Evolutionary conservation across 2,888 invertebrate genomes (phyloP).

Genomic region (Anoplius nigerrimus): DNA sequence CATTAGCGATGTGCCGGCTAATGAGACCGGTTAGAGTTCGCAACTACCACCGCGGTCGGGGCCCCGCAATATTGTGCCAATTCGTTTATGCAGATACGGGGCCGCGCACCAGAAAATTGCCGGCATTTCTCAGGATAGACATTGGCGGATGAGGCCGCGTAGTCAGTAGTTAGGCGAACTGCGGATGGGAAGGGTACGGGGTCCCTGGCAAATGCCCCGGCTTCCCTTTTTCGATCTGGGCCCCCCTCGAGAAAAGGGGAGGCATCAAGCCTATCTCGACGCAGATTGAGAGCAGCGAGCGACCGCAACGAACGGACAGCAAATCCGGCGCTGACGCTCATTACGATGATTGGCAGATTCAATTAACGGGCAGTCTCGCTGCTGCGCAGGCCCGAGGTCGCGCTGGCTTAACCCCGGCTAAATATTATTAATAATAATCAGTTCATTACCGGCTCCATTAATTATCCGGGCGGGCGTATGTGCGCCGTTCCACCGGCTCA

Average conservation of each 20-base stretch:
- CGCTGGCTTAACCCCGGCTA: conserved; percentile 71
- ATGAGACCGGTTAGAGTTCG: background rate
- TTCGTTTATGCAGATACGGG: conserved; percentile 3
- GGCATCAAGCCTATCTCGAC: conserved; percentile 32
- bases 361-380: conserved; percentile 78
- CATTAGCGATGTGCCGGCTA: background rate
- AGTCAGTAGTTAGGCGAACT: conserved; percentile 3
- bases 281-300: conserved; percentile 47
- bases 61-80: background rate
- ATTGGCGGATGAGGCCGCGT: conserved; percentile 6
- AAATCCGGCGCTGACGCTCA: conserved; percentile 78
- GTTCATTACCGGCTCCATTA: conserved; percentile 73
- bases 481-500: conserved; percentile 42
- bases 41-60: background rate
- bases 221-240: conserved; percentile 50
- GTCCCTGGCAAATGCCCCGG: conserved; percentile 16
- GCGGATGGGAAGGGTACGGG: background rate
- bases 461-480: conserved; percentile 62
- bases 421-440: conserved; percentile 75
- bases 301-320: conserved; percentile 54
- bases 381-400: conserved; percentile 66
- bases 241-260: background rate
- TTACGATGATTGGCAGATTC: conserved; percentile 88
- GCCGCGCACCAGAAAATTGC: conserved; percentile 48
- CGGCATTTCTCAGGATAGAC: conserved; percentile 46